Evolutionary conservation across 2,888 invertebrate species (phyloP).

Genomic region (Teleiodes luculella): DNA sequence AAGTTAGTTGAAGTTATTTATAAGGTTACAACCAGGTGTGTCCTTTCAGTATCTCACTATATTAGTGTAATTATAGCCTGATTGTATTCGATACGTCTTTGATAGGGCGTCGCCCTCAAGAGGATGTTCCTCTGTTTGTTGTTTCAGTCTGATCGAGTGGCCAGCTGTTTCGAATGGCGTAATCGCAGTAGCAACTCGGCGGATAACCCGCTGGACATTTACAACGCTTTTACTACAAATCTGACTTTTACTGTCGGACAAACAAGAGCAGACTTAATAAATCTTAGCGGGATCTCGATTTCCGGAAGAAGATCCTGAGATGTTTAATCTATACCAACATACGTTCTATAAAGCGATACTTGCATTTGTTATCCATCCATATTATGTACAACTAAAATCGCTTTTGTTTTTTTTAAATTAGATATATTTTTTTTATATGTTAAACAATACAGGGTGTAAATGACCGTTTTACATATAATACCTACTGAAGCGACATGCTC

Average conservation of each 20-base stretch:
- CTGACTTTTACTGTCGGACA: constrained; percentile 52
- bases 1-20: neutral
- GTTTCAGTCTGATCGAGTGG: constrained; percentile 49
- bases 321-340: too few relatives aligned
- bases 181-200: constrained; percentile 56
- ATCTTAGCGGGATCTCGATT: constrained; percentile 43
- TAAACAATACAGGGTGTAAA: too few relatives aligned
- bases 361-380: too few relatives aligned
- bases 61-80: neutral
- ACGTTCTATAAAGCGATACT: too few relatives aligned
- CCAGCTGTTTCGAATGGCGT: constrained; percentile 37
- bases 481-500: too few relatives aligned
- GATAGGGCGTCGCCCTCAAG: constrained; percentile 54
- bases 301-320: constrained; percentile 43
- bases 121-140: constrained; percentile 65
- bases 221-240: constrained; percentile 37
- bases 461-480: too few relatives aligned
- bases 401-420: too few relatives aligned
- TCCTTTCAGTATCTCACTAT: neutral
- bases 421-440: too few relatives aligned
- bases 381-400: too few relatives aligned
- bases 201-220: constrained; percentile 43
- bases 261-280: constrained; percentile 61
- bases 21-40: neutral
- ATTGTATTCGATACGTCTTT: neutral